These are phyloP conservation scores for Syndactyla subalaris DNA, from an alignment of 2,797 vertebrate genomes.

Conservation along the genomic window DNA sequence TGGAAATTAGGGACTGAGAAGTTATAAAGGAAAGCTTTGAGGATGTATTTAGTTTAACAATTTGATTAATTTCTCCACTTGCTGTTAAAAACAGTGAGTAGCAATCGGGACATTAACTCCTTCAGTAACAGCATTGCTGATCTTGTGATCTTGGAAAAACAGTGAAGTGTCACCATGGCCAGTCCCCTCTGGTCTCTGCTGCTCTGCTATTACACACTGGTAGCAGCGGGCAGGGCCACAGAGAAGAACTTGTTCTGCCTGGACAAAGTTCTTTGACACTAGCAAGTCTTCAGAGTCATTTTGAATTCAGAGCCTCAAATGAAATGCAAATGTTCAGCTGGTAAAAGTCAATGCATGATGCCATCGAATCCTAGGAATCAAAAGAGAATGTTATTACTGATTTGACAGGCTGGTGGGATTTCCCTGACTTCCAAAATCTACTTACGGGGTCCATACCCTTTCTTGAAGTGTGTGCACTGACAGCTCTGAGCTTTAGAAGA, in stretches of 20 bases:
- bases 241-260: not conserved
- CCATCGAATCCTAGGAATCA: not conserved
- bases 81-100: not conserved
- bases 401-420: not conserved
- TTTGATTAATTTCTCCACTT: not conserved
- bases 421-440: not conserved
- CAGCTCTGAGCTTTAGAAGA: not conserved
- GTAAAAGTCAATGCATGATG: not conserved
- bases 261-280: not conserved
- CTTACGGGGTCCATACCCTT: not conserved
- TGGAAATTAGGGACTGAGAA: not conserved
- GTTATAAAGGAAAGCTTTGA: not conserved
- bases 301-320: not conserved
- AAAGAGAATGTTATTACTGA: not conserved
- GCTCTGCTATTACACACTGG: accelerated
- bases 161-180: accelerated
- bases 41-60: not conserved
- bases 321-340: not conserved
- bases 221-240: not conserved
- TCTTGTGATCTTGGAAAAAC: not conserved
- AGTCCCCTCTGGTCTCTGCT: not conserved
- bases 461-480: not conserved
- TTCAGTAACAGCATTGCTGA: not conserved
- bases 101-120: not conserved
- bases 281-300: not conserved